Evolutionary conservation across 2,888 invertebrate genomes (phyloP).

Genomic region (Dynastes hyllus): DNA sequence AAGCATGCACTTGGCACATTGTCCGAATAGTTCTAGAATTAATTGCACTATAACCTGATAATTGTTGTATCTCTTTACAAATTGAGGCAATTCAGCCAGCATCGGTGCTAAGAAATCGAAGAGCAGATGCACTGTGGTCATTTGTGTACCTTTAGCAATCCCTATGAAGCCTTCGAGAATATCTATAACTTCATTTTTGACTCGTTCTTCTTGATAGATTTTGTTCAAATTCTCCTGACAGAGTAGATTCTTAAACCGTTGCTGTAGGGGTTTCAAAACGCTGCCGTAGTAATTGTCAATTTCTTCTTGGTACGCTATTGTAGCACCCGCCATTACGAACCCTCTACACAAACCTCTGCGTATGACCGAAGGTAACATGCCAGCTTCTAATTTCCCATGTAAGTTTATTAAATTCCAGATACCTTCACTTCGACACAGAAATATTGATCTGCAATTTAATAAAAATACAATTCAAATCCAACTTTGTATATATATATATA

Average conservation of each 20-base stretch:
- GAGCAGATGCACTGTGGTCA: constrained; percentile 70
- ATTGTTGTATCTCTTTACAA: constrained; percentile 81
- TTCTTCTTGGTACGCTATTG: constrained; percentile 66
- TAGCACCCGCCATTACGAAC: constrained; percentile 79
- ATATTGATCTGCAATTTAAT: constrained; percentile 69
- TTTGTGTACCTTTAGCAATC: constrained; percentile 72
- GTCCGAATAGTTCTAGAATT: constrained; percentile 82
- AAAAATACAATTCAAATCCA: constrained; percentile 14
- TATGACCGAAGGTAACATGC: constrained; percentile 74
- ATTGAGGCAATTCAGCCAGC: constrained; percentile 79
- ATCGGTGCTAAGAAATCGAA: constrained; percentile 78
- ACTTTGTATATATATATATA: neutral
- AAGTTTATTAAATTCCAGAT: constrained; percentile 74
- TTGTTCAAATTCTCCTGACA: constrained; percentile 73
- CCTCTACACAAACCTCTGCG: constrained; percentile 82
- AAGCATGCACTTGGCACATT: constrained; percentile 82
- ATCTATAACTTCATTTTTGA: constrained; percentile 81
- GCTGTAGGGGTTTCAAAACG: constrained; percentile 72
- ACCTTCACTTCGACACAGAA: constrained; percentile 75
- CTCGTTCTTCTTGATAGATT: constrained; percentile 76
- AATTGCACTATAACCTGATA: constrained; percentile 86
- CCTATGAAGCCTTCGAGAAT: constrained; percentile 86
- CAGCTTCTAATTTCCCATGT: constrained; percentile 72
- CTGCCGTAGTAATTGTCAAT: constrained; percentile 65
- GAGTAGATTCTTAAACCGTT: constrained; percentile 74